Conservation (phyloP, 2,113 vertebrate species). For the Mungos mungo region DNA sequence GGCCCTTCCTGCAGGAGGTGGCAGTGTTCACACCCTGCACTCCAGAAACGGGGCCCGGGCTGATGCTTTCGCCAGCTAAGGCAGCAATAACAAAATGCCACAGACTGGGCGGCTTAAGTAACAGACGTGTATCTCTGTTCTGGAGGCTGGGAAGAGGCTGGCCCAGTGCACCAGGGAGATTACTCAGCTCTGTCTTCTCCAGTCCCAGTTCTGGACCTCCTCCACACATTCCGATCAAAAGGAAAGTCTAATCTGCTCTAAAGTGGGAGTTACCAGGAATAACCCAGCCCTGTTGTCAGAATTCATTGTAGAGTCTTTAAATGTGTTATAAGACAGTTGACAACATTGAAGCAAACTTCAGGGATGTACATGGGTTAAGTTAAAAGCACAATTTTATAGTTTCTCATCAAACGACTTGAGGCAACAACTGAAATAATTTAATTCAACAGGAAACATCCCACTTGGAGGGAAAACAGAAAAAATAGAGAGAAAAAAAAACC, state of each 20-base stretch:
- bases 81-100: not conserved
- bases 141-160: not conserved
- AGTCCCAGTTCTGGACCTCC: not conserved
- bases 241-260: not conserved
- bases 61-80: not conserved
- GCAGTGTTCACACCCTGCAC: rapidly evolving
- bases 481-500: not conserved
- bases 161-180: not conserved
- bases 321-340: not conserved
- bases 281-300: not conserved
- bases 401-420: slow-evolving; percentile 70
- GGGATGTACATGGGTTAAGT: slow-evolving; percentile 30
- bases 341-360: not conserved
- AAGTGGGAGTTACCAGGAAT: not conserved
- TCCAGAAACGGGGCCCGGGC: not conserved
- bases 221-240: not conserved
- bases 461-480: slow-evolving; percentile 57
- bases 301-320: not conserved
- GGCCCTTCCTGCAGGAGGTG: not conserved
- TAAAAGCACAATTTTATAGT: slow-evolving; percentile 66
- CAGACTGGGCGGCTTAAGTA: not conserved
- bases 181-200: not conserved
- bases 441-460: slow-evolving; percentile 73
- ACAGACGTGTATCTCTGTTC: not conserved
- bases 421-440: slow-evolving; percentile 74